Base-by-base conservation (phyloP, 2,113 vertebrate genomes). In the Hiodon tergisus region DNA sequence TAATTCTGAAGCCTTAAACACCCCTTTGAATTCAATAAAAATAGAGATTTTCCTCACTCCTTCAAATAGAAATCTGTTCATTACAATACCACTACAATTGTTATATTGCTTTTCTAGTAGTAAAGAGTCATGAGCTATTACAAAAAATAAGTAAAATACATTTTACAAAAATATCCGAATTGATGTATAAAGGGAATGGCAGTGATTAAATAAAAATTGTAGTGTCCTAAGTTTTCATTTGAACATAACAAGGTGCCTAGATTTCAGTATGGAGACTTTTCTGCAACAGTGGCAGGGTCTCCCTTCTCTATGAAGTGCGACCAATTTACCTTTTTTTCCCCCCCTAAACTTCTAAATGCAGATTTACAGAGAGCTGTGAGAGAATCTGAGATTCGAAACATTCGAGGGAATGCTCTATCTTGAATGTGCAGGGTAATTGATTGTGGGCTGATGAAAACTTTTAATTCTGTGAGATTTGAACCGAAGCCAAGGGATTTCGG, bases 1-100 rank as follows among this genome's bases (percentile, higher is more conserved):
- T 81, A 76, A 86, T 77, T 79, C 69, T 71, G 70, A 80, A 74
- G 57, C 52, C 50, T 62, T 10, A 11, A 76, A 81, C 71, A 83
- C 80, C 81, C 82, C 77, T 80, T 78, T 67, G 79, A 81, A 82
- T 54, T 78, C 72, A 68, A 82, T 70, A 81, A 78, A 76, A 77
- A 77, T 69, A 78, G 31, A 46, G 71, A 80, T 78, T 81, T 3
- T 46, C 55, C 76, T 78, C 72, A 74, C 82, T 81, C 73, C 78
- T 79, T 82, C 80, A 79, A 78, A 78, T 76, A 69, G 9, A 53
- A 16, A 46, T 53, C 50, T 5, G 10, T 50, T 31, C 0, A 16
- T 67, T 54, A 80, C 66, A 80, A 74, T 70, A 74, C 70, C 74
- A 78, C 60, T 74, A 78, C 52, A 76, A 75, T 77, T 73, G 51